Percentiles rank a stretch among this genome's conserved stretches.
Evolutionary conservation across 2,888 invertebrate species (phyloP).

Genomic region (Ormia ochracea): DNA sequence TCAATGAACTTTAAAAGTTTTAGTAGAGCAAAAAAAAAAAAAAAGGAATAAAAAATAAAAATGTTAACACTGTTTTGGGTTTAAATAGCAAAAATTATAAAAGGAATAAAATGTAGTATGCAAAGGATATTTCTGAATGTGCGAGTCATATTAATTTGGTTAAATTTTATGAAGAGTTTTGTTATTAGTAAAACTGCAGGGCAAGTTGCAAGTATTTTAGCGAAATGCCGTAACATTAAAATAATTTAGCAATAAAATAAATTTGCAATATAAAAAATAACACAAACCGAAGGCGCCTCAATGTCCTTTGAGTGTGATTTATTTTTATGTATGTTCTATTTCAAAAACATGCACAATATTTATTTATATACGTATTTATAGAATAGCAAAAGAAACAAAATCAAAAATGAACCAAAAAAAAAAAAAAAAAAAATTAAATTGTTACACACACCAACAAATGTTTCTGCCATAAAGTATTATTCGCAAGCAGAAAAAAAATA

Average conservation of each 20-base stretch:
- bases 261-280: conserved; percentile 56
- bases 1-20: conserved; percentile 41
- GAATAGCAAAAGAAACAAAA: conserved; percentile 13
- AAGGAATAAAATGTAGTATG: not conserved
- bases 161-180: not conserved
- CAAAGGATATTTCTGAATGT: not conserved
- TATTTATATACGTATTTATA: conserved; percentile 39
- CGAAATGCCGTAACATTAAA: not conserved
- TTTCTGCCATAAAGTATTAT: conserved; percentile 29
- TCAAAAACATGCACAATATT: conserved; percentile 45
- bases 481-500: not conserved
- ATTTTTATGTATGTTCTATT: conserved; percentile 65
- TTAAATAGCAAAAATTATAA: not conserved
- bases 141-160: conserved; percentile 3
- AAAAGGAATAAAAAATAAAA: not conserved
- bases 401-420: conserved; percentile 28
- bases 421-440: too few relatives aligned
- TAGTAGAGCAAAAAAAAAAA: not conserved
- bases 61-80: too few relatives aligned
- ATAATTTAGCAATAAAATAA: conserved; percentile 7
- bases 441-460: not conserved
- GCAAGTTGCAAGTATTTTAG: too few relatives aligned
- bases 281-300: conserved; percentile 74
- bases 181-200: too few relatives aligned
- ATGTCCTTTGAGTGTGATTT: conserved; percentile 74